Base-by-base conservation (phyloP, 1,140 invertebrate genomes). In the Octopus bimaculoides region DNA sequence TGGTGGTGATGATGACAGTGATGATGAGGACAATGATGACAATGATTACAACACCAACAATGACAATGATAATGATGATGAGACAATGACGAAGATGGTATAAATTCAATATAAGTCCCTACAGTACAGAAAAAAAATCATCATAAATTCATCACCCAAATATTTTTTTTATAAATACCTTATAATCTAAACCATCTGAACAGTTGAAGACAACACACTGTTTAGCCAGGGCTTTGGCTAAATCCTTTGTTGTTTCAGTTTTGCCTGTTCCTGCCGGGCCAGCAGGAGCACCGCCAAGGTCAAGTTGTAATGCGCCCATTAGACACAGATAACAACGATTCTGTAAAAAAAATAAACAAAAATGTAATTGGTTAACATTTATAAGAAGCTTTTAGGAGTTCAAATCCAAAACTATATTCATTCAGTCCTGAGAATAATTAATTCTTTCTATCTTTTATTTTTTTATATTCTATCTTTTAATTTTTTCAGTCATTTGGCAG, bases 201-300 rank as follows among this genome's bases (percentile, higher is more conserved):
- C 86, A 87, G 82, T 88, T 88, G 81, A 88, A 88, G 12, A 88
- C 87, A 17, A 88, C 84, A 78, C 85, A 86, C 82, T 85, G 78
- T 80, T 88, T 88, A 54, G 85, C 87, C 5, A 88, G 81, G 69
- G 87, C 86, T 80, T 87, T 88, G 7, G 86, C 87, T 17, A 88
- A 80, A 83, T 88, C 87, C 82, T 71, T 71, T 71, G 94, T 96
- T 80, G 95, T 91, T 88, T 96, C 95, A 0, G 95, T 96, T 55
- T 94, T 94, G 10, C 87, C 86, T 54, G 87, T 88, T 75, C 87
- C 87, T 54, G 87, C 87, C 54, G 87, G 87, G 14, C 87, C 87
- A 77, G 86, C 87, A 10, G 87, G 87, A 17, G 87, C 87, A n/a
- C 87, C 87, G 75, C 87, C 87, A 17, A 87, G 81, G 81, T 88